Conservation (phyloP, 2,888 invertebrate species). For the Heliconius aoede region DNA sequence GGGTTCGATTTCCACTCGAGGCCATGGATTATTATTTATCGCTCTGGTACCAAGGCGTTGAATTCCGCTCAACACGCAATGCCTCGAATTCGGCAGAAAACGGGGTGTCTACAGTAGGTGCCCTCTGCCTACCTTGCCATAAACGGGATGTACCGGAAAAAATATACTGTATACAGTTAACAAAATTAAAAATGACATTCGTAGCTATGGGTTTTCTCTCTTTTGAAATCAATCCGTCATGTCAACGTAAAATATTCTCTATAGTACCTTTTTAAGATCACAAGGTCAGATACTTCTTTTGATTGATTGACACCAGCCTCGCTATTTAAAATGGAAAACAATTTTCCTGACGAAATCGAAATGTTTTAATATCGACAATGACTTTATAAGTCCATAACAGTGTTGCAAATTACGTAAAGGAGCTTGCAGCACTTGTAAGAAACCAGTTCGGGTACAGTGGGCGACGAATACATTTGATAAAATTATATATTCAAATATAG, state of each 20-base stretch:
- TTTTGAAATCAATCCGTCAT: slow-evolving; percentile 26
- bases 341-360: slow-evolving; percentile 38
- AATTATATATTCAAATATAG: slow-evolving; percentile 20
- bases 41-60: too few relatives aligned
- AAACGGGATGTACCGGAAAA: too few relatives aligned
- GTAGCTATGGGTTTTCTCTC: slow-evolving; percentile 4
- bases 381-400: slow-evolving; percentile 50
- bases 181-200: not conserved
- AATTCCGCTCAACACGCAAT: too few relatives aligned
- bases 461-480: slow-evolving; percentile 33
- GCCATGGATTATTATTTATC: too few relatives aligned
- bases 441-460: slow-evolving; percentile 57
- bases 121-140: too few relatives aligned
- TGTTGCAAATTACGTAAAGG: slow-evolving; percentile 65
- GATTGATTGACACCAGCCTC: slow-evolving; percentile 27
- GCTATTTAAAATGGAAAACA: slow-evolving; percentile 27
- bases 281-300: slow-evolving; percentile 22
- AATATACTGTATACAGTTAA: not conserved
- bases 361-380: slow-evolving; percentile 46
- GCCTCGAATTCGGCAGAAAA: too few relatives aligned
- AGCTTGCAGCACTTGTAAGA: slow-evolving; percentile 59
- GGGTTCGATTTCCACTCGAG: too few relatives aligned
- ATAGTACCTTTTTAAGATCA: slow-evolving; percentile 26
- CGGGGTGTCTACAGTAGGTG: too few relatives aligned
- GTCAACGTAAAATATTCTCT: slow-evolving; percentile 29